These are phyloP conservation scores for Lasioglossum leucozonium DNA, from an alignment of 2,888 invertebrate species.

Conservation along the genomic window DNA sequence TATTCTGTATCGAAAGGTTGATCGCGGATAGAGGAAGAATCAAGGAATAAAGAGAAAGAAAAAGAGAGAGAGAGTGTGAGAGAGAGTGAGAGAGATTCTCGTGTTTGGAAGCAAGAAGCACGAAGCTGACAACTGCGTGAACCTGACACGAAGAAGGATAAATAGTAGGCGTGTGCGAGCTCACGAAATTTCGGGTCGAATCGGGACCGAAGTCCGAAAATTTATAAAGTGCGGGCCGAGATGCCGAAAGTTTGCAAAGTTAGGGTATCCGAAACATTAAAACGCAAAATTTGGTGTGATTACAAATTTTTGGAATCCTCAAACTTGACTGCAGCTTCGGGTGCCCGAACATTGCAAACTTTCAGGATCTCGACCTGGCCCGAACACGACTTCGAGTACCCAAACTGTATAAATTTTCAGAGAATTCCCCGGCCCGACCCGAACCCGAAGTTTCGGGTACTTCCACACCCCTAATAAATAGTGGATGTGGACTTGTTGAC, in stretches of 20 bases:
- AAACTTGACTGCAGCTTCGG: background rate
- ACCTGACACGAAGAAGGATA: slow-evolving; percentile 55
- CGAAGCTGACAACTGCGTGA: slow-evolving; percentile 70
- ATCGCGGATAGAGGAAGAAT: slow-evolving; percentile 46
- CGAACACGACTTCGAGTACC: background rate
- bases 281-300: background rate
- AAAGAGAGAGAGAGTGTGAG: slow-evolving; percentile 12
- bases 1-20: slow-evolving; percentile 16
- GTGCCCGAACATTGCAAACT: background rate
- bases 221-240: background rate
- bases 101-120: slow-evolving; percentile 70
- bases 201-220: background rate
- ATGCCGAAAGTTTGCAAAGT: background rate
- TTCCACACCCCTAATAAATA: background rate
- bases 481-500: background rate
- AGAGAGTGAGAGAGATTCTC: slow-evolving; percentile 49
- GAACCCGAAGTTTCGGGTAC: background rate
- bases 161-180: no score
- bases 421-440: background rate
- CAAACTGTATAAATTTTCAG: background rate
- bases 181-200: background rate
- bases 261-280: background rate
- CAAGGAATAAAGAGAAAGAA: slow-evolving; percentile 31
- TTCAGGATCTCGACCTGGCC: background rate
- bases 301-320: no score